phyloP scores from a whole-genome alignment of 1,140 invertebrate species.

The Steinernema khuongi region DNA sequence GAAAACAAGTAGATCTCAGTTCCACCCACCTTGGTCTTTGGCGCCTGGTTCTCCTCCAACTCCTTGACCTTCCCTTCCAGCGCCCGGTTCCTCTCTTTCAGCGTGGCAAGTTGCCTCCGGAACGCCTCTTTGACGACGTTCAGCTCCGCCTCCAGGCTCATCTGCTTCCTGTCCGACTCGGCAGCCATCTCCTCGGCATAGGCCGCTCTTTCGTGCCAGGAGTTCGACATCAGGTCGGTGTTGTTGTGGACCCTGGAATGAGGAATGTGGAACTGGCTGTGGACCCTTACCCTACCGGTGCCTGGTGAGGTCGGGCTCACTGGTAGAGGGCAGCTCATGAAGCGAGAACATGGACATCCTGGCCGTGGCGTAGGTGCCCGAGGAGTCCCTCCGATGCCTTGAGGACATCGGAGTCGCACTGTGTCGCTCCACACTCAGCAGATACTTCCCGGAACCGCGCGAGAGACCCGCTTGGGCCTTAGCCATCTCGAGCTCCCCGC shows the following conservation, averaged over 20 bases:
- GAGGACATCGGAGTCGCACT: not conserved
- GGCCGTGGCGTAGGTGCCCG: not conserved
- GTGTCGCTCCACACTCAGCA: not conserved
- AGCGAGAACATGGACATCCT: not conserved
- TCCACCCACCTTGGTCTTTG: slow-evolving; percentile 20
- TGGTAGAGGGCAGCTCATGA: not conserved
- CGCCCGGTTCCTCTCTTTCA: slow-evolving; percentile 18
- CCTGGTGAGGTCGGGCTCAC: slow-evolving; percentile 1
- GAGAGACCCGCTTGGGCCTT: slow-evolving; percentile 22
- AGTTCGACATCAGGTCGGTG: slow-evolving; percentile 5
- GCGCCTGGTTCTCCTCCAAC: slow-evolving; percentile 20
- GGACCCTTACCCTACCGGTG: not conserved
- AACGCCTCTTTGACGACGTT: slow-evolving; percentile 36
- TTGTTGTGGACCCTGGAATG: not conserved
- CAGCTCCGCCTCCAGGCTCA: not conserved
- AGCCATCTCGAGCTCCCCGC: slow-evolving; percentile 52
- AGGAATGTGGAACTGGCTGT: not conserved
- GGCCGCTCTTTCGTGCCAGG: not conserved
- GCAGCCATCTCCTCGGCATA: not conserved
- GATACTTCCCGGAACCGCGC: not conserved
- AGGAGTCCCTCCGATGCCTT: not conserved
- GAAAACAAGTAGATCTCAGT: not conserved
- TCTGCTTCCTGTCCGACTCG: slow-evolving; percentile 3
- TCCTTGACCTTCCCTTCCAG: slow-evolving; percentile 22
- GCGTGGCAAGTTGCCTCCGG: slow-evolving; percentile 27